phyloP scores from a whole-genome alignment of 2,888 invertebrate species.

The Lasius fuliginosus region DNA sequence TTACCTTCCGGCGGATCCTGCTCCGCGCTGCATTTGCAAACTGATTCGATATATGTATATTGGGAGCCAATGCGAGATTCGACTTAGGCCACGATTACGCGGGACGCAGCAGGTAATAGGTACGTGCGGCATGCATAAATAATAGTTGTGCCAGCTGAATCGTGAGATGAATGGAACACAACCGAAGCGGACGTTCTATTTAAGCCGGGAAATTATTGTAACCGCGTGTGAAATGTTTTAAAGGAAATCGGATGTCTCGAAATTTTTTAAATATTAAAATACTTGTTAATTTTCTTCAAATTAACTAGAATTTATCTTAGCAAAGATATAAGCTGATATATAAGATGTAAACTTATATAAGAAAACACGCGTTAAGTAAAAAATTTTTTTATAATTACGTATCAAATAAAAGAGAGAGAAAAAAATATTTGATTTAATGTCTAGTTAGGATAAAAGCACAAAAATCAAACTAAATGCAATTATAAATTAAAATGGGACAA shows the following conservation, averaged over 20 bases:
- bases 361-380: neutral
- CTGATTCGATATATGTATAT: constrained; percentile 59
- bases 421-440: neutral
- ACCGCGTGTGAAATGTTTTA: neutral
- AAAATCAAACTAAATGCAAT: neutral
- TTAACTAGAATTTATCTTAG: neutral
- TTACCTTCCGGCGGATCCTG: constrained; percentile 52
- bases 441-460: neutral
- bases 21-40: constrained; percentile 63
- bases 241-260: neutral
- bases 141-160: constrained; percentile 41
- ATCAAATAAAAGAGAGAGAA: neutral
- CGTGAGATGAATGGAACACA: constrained; percentile 52
- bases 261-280: neutral
- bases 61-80: constrained; percentile 41
- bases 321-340: neutral
- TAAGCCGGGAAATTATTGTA: constrained; percentile 34
- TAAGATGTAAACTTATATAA: neutral
- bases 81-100: constrained; percentile 47
- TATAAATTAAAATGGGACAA: neutral
- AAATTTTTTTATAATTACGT: neutral
- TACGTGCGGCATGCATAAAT: constrained; percentile 64
- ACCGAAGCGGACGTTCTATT: constrained; percentile 34
- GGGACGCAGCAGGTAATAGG: constrained; percentile 42
- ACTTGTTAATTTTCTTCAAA: neutral